These are phyloP conservation scores for Sialis lutaria DNA, from an alignment of 2,888 invertebrate genomes.

Conservation along the genomic window DNA sequence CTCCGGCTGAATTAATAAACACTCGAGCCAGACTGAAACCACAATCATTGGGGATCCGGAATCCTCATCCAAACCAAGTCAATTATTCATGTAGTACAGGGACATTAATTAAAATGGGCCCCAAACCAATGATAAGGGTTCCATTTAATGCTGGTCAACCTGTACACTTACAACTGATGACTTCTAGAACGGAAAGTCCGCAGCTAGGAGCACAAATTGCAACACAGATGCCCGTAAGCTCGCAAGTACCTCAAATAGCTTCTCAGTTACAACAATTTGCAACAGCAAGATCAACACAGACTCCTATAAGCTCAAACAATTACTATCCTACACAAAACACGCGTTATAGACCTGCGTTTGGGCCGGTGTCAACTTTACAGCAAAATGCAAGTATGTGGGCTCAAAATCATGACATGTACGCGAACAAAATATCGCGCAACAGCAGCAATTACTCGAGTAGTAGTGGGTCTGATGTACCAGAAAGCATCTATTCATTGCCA, in stretches of 20 bases:
- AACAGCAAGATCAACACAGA: slow-evolving; percentile 10
- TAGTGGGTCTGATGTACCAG: slow-evolving; percentile 16
- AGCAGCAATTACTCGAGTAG: slow-evolving; percentile 15
- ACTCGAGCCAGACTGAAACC: slow-evolving; percentile 17
- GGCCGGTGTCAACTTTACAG: slow-evolving; percentile 13
- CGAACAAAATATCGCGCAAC: slow-evolving; percentile 13
- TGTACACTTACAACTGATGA: slow-evolving; percentile 17
- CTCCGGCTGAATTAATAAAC: slow-evolving; percentile 5
- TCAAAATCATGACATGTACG: slow-evolving; percentile 15
- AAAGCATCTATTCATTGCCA: slow-evolving; percentile 12
- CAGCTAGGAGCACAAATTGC: slow-evolving; percentile 18
- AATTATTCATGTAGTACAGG: slow-evolving; percentile 14
- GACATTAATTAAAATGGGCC: slow-evolving; percentile 8
- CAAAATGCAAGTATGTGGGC: slow-evolving; percentile 8
- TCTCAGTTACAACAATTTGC: slow-evolving; percentile 11
- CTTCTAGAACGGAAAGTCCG: slow-evolving; percentile 24
- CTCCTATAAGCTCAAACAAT: slow-evolving; percentile 15
- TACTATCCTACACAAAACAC: slow-evolving; percentile 9
- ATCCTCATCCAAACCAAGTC: slow-evolving; percentile 14
- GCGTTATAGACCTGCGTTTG: neutral
- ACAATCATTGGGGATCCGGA: slow-evolving; percentile 18
- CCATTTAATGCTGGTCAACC: slow-evolving; percentile 14
- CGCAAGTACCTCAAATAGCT: slow-evolving; percentile 16
- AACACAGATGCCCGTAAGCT: slow-evolving; percentile 21
- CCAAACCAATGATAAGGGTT: slow-evolving; percentile 16